Conservation (phyloP, 2,113 vertebrate species). For the Acrocephalus kingi region DNA sequence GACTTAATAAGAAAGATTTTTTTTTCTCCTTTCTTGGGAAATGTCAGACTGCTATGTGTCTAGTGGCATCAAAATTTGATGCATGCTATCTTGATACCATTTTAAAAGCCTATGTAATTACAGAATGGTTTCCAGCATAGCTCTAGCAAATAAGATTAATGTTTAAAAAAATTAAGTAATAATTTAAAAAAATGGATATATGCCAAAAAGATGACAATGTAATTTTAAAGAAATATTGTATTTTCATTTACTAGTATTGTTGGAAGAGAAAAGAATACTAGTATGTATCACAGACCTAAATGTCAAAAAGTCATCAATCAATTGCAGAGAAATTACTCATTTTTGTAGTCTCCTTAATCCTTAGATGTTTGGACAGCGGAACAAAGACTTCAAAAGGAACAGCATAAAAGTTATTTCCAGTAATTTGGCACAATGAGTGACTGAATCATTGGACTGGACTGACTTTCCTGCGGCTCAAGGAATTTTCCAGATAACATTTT, state of each 20-base stretch:
- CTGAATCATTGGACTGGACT: background rate
- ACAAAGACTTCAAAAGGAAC: constrained; percentile 2
- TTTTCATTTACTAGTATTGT: background rate
- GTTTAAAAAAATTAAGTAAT: background rate
- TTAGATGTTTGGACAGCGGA: background rate
- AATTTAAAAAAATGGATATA: background rate
- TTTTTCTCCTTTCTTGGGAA: background rate
- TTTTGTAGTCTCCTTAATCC: background rate
- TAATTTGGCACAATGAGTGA: background rate
- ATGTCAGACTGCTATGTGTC: background rate
- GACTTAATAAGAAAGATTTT: background rate
- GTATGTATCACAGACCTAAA: background rate
- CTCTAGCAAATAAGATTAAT: background rate
- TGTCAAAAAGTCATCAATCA: background rate
- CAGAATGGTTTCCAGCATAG: background rate
- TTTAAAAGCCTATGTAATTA: background rate
- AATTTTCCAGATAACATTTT: background rate
- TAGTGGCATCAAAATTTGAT: background rate
- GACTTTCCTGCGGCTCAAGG: background rate
- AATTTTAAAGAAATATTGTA: background rate
- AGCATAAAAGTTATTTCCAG: background rate
- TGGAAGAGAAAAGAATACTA: background rate
- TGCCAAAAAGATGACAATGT: background rate
- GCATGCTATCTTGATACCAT: background rate
- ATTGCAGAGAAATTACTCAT: background rate